These are phyloP conservation scores for Etia nguti DNA, from an alignment of 2,113 vertebrate genomes.

Conservation along the genomic window DNA sequence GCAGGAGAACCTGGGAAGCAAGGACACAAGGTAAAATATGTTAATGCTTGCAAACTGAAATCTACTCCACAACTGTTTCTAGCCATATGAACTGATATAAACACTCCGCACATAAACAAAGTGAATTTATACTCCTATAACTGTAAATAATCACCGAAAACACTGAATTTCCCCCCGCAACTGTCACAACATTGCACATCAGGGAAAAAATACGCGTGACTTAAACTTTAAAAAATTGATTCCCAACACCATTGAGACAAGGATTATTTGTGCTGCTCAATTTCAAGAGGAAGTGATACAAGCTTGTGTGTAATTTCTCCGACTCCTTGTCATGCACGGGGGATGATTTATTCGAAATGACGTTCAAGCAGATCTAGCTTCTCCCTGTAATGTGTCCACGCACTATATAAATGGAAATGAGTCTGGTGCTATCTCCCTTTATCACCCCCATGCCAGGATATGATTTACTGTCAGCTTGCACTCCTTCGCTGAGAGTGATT, in stretches of 20 bases:
- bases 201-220: background rate
- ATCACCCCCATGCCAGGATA: constrained; percentile 40
- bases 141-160: background rate
- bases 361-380: constrained; percentile 47
- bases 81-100: background rate
- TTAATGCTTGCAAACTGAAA: background rate
- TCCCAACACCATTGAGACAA: constrained; percentile 8
- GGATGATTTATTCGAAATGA: constrained; percentile 61
- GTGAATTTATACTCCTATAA: background rate
- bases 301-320: constrained; percentile 27
- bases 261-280: constrained; percentile 21
- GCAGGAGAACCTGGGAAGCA: constrained; percentile 94
- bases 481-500: constrained; percentile 14
- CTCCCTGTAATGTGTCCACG: constrained; percentile 52
- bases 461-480: constrained; percentile 56
- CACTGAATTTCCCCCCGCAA: background rate
- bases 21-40: constrained; percentile 87
- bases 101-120: background rate
- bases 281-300: constrained; percentile 35
- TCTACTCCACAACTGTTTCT: background rate
- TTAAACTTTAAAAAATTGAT: background rate
- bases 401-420: constrained; percentile 71
- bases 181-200: background rate
- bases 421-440: constrained; percentile 48
- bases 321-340: constrained; percentile 26